phyloP scores from a whole-genome alignment of 1,140 invertebrate genomes.

The Meteorus sp. region DNA sequence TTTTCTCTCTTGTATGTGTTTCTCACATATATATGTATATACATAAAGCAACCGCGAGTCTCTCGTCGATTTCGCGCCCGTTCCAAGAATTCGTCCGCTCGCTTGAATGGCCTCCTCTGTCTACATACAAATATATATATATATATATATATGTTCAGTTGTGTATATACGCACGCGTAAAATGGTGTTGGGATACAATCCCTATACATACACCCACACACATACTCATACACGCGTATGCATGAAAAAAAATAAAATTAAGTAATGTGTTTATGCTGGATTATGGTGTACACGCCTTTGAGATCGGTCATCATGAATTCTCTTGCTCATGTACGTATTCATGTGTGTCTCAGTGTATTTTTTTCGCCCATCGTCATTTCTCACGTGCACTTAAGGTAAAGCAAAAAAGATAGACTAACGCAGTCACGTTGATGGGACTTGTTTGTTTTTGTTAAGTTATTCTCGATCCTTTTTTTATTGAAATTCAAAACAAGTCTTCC shows the following conservation, averaged over 20 bases:
- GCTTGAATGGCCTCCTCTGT: constrained; percentile 13
- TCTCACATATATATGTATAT: background rate
- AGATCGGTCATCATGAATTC: background rate
- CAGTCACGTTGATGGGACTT: too few species aligned
- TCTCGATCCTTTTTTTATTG: background rate
- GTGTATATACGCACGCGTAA: too few species aligned
- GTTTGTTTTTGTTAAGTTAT: too few species aligned
- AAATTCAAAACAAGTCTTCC: background rate
- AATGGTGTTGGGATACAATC: too few species aligned
- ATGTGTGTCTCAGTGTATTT: too few species aligned
- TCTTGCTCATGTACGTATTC: too few species aligned
- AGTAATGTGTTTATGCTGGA: constrained; percentile 19
- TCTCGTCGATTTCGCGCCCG: constrained; percentile 17
- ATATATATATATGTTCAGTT: too few species aligned
- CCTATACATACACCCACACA: too few species aligned
- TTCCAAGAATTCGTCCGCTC: constrained; percentile 11
- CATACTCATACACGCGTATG: background rate
- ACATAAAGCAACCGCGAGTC: background rate
- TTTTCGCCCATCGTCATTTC: background rate
- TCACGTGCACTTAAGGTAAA: too few species aligned
- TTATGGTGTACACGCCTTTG: background rate
- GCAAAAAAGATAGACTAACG: too few species aligned
- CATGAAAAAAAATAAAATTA: constrained; percentile 5
- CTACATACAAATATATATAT: too few species aligned
- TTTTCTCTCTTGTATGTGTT: background rate